phyloP scores from a whole-genome alignment of 2,888 invertebrate species.

The Abrostola triplasia region DNA sequence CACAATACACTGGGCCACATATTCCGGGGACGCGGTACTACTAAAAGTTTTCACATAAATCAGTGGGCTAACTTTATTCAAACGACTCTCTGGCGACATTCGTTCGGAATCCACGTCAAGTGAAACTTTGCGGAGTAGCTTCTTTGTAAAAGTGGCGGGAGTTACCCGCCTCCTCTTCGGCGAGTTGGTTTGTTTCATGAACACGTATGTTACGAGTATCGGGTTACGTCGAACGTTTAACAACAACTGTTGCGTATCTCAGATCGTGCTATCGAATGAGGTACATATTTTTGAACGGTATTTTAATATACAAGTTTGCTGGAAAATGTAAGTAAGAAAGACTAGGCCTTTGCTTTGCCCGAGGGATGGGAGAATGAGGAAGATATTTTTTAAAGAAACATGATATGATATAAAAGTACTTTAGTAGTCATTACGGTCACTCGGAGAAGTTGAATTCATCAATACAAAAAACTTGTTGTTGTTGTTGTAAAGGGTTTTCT shows the following conservation, averaged over 20 bases:
- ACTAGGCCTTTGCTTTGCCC: not conserved
- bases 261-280: constrained; percentile 19
- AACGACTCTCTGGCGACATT: constrained; percentile 87
- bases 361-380: not conserved
- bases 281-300: not conserved
- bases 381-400: not conserved
- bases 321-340: not conserved
- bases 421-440: no score
- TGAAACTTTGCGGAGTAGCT: constrained; percentile 78
- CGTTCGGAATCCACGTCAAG: constrained; percentile 83
- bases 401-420: not conserved
- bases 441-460: no score
- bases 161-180: constrained; percentile 61
- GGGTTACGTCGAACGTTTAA: constrained; percentile 53
- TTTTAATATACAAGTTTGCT: not conserved
- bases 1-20: constrained; percentile 79
- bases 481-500: no score
- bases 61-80: constrained; percentile 86
- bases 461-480: no score
- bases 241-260: constrained; percentile 52
- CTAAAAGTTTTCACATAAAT: constrained; percentile 85
- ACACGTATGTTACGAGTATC: constrained; percentile 60
- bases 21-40: constrained; percentile 70
- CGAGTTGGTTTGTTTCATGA: constrained; percentile 67
- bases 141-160: constrained; percentile 75